These are phyloP conservation scores for Peromyscus attwateri DNA, from an alignment of 2,797 vertebrate genomes.

Conservation along the genomic window DNA sequence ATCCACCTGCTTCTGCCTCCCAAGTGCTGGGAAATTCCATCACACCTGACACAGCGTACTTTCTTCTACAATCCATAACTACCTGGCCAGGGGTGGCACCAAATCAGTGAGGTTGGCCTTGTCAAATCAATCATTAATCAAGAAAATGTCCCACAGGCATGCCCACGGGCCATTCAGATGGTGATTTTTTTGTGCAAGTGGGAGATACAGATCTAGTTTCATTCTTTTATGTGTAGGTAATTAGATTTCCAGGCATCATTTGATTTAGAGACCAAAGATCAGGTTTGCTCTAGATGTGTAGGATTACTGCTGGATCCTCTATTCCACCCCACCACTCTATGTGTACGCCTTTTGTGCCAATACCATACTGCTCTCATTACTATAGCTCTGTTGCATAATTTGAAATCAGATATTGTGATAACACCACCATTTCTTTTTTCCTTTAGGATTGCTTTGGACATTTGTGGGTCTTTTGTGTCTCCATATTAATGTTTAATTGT, in stretches of 20 bases:
- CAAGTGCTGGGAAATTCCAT: neutral
- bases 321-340: neutral
- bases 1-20: neutral
- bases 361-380: neutral
- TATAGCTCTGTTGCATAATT: neutral
- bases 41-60: neutral
- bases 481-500: neutral
- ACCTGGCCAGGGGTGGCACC: neutral
- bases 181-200: neutral
- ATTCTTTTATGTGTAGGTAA: neutral
- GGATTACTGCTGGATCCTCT: neutral
- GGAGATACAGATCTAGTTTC: neutral
- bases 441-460: neutral
- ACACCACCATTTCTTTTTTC: neutral
- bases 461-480: neutral
- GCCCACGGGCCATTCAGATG: neutral
- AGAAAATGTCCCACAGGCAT: neutral
- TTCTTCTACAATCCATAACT: neutral
- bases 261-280: neutral
- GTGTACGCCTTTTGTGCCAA: neutral
- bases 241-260: neutral
- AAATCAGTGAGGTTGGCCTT: neutral
- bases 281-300: neutral
- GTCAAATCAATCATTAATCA: neutral
- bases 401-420: neutral